Evolutionary conservation across 1,140 invertebrate species (phyloP).

Genomic region (Oryzaephilus surinamensis): DNA sequence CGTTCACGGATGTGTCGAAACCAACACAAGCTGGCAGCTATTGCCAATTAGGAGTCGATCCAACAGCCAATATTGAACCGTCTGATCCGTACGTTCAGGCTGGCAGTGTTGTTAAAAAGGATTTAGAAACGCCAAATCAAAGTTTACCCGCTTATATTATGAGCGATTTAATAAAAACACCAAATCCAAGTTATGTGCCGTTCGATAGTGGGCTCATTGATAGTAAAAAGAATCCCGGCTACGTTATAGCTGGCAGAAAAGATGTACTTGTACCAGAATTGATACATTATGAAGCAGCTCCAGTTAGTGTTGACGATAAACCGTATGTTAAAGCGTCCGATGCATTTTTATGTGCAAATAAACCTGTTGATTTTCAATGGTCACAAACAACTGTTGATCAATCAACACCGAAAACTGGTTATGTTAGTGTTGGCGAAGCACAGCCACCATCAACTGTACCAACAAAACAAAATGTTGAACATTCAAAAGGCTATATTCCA

Average conservation of each 20-base stretch:
- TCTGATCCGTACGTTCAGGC: constrained; percentile 15
- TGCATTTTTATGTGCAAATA: background rate
- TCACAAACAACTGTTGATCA: constrained; percentile 4
- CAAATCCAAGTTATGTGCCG: constrained; percentile 17
- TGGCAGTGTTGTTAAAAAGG: constrained; percentile 8
- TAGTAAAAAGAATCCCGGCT: constrained; percentile 9
- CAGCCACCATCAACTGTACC: no score
- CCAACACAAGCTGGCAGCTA: background rate
- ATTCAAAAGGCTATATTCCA: constrained; percentile 7
- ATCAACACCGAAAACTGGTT: constrained; percentile 6
- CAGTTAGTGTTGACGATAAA: background rate
- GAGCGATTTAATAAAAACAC: no score
- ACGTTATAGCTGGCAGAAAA: constrained; percentile 16
- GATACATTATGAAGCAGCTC: background rate
- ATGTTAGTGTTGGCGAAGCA: constrained; percentile 6
- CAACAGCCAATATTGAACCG: constrained; percentile 4
- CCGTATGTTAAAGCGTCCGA: constrained; percentile 12
- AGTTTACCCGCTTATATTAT: no score
- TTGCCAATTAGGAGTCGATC: background rate
- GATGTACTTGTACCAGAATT: constrained; percentile 5
- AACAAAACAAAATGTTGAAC: no score
- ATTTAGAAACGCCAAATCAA: no score
- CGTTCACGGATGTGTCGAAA: constrained; percentile 4
- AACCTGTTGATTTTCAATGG: constrained; percentile 1
- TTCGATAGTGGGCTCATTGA: constrained; percentile 6